A percentile compares a stretch with the other conserved stretches of the same genome.
Conservation (phyloP, 1,140 invertebrate species). For the Campoletis sonorensis region DNA sequence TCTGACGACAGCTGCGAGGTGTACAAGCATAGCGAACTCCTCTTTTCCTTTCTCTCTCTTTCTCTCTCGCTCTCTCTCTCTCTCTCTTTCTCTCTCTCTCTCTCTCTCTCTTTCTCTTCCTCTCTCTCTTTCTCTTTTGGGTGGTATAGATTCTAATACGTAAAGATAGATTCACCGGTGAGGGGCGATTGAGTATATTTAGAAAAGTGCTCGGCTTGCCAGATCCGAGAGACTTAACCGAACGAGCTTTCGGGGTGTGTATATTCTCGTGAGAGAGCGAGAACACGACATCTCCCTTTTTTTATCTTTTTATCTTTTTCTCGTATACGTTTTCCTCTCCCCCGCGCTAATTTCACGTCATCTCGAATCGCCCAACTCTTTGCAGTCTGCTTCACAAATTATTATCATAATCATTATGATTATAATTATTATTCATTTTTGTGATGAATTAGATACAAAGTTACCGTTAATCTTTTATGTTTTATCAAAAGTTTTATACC, state of each 20-base stretch:
- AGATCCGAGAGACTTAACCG: constrained; percentile 67
- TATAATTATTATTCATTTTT: background rate
- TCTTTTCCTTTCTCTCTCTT: background rate
- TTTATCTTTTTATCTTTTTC: constrained; percentile 44
- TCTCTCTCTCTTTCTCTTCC: constrained; percentile 41
- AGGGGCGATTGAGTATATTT: constrained; percentile 75
- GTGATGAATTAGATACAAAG: no score
- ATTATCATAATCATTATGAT: no score
- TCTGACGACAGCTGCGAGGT: constrained; percentile 47
- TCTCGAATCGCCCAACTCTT: constrained; percentile 8
- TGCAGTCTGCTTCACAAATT: background rate
- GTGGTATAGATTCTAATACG: constrained; percentile 75
- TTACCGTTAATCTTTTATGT: no score
- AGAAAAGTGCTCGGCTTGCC: constrained; percentile 75
- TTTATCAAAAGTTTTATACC: no score
- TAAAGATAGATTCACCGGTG: constrained; percentile 76
- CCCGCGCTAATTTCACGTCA: constrained; percentile 7
- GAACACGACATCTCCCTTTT: constrained; percentile 52
- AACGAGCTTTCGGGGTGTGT: constrained; percentile 44
- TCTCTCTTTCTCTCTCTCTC: constrained; percentile 28
- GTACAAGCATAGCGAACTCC: constrained; percentile 45
- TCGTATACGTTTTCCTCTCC: background rate
- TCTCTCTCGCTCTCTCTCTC: constrained; percentile 13
- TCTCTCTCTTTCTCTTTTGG: constrained; percentile 49
- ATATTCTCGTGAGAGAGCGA: constrained; percentile 32